A percentile compares a stretch with the other conserved stretches of the same genome.
Evolutionary conservation across 2,113 vertebrate genomes (phyloP).

Genomic region (Notothenia rossii): DNA sequence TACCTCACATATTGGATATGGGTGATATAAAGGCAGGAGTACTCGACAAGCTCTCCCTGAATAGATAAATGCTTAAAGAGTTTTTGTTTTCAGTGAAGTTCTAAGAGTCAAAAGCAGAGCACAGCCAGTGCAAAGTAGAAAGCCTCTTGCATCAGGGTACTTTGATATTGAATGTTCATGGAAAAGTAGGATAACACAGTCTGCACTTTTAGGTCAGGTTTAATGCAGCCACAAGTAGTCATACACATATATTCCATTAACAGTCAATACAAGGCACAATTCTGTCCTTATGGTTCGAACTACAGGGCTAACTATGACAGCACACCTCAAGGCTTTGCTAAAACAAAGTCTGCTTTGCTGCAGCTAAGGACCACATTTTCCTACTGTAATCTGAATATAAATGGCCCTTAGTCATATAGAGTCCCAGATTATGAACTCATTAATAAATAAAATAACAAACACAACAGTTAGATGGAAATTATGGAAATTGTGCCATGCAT

Average conservation of each 20-base stretch:
- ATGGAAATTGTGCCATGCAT: constrained; percentile 49
- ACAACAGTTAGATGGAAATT: constrained; percentile 54
- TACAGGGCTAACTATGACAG: neutral
- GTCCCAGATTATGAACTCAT: constrained; percentile 52
- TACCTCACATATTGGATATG: neutral
- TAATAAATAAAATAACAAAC: constrained; percentile 61
- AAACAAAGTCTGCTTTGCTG: constrained; percentile 5
- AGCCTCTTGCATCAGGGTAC: constrained; percentile 4
- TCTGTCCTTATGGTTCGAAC: neutral
- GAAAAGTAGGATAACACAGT: constrained; percentile 2
- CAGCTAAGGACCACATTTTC: constrained; percentile 17
- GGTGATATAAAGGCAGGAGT: neutral
- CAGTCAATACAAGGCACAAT: neutral
- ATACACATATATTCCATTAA: neutral
- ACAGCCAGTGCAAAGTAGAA: constrained; percentile 2
- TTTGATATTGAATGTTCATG: neutral
- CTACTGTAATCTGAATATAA: constrained; percentile 39
- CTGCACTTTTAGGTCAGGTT: neutral
- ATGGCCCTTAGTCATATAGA: constrained; percentile 33
- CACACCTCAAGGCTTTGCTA: neutral
- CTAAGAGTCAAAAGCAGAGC: neutral
- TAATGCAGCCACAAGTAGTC: neutral
- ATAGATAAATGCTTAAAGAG: neutral
- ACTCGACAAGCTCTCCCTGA: neutral
- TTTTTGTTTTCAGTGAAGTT: neutral